Conservation (phyloP, 2,113 vertebrate species). For the Catagonus wagneri region DNA sequence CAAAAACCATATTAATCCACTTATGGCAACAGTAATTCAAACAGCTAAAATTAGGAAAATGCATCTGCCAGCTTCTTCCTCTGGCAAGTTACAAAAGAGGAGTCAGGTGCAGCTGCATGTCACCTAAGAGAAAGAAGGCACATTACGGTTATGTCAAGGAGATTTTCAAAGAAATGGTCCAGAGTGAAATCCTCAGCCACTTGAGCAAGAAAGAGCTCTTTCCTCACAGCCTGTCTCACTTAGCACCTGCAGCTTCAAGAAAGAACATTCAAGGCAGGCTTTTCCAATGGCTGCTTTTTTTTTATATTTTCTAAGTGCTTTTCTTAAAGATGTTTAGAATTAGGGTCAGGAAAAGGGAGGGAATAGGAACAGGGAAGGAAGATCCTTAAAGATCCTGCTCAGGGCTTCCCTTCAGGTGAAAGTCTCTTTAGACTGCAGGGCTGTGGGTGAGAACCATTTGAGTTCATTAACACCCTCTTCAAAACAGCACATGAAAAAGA, state of each 20-base stretch:
- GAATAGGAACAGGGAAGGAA: not conserved
- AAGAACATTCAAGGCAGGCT: conserved; percentile 17
- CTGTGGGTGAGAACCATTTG: conserved; percentile 11
- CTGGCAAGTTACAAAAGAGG: conserved; percentile 29
- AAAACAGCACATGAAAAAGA: conserved; percentile 19
- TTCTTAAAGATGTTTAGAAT: conserved; percentile 57
- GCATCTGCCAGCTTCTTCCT: conserved; percentile 30
- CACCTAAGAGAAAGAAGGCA: conserved; percentile 36
- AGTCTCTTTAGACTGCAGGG: not conserved
- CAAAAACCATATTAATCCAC: not conserved
- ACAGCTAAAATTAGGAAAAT: conserved; percentile 55
- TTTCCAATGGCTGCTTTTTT: not conserved
- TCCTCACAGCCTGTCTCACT: not conserved
- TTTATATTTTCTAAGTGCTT: conserved; percentile 53
- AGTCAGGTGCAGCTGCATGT: not conserved
- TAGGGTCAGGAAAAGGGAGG: not conserved
- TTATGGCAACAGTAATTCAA: conserved; percentile 52
- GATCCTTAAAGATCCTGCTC: conserved; percentile 33
- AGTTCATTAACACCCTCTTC: conserved; percentile 57
- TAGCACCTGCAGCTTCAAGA: conserved; percentile 12
- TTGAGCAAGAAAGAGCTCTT: conserved; percentile 31
- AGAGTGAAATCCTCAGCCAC: conserved; percentile 32
- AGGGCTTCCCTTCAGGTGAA: not conserved
- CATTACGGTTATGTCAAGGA: conserved; percentile 32
- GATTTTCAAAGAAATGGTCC: conserved; percentile 50